A percentile compares a stretch with the other conserved stretches of the same genome.
Conservation (phyloP, 2,888 invertebrate genomes). For the Euplexia lucipara region DNA sequence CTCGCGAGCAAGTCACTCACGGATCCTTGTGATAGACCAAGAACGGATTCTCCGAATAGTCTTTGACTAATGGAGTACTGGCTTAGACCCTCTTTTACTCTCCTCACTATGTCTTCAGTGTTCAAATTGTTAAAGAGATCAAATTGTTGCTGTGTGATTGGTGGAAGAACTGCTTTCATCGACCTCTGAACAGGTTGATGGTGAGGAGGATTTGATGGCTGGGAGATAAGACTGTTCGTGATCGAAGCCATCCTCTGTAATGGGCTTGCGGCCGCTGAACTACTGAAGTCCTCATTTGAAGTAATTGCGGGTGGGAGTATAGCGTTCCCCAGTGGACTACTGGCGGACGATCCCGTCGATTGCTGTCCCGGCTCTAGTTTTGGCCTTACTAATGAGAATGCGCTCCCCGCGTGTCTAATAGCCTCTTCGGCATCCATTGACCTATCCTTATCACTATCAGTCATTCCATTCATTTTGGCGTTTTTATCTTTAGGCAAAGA, state of each 20-base stretch:
- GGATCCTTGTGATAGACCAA: conserved; percentile 98
- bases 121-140: conserved; percentile 99
- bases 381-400: conserved; percentile 97
- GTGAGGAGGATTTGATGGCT: conserved; percentile 96
- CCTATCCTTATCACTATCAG: conserved; percentile 93
- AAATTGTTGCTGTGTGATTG: conserved; percentile 99
- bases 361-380: conserved; percentile 95
- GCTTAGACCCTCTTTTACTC: conserved; percentile 98
- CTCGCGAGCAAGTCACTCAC: conserved; percentile 99
- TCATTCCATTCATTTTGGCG: conserved; percentile 92
- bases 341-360: conserved; percentile 95
- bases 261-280: conserved; percentile 97
- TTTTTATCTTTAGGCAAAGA: conserved; percentile 95
- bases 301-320: conserved; percentile 96
- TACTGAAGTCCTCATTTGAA: conserved; percentile 95
- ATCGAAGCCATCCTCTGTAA: conserved; percentile 99
- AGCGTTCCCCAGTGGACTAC: conserved; percentile 96
- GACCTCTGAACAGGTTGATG: conserved; percentile 96
- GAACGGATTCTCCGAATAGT: conserved; percentile 99
- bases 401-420: conserved; percentile 94
- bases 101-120: conserved; percentile 99
- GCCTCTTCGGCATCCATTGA: conserved; percentile 92
- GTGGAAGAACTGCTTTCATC: conserved; percentile 98
- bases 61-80: conserved; percentile 99
- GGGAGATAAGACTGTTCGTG: conserved; percentile 98